Conservation (phyloP, 2,888 invertebrate species). For the Poecilus cupreus region DNA sequence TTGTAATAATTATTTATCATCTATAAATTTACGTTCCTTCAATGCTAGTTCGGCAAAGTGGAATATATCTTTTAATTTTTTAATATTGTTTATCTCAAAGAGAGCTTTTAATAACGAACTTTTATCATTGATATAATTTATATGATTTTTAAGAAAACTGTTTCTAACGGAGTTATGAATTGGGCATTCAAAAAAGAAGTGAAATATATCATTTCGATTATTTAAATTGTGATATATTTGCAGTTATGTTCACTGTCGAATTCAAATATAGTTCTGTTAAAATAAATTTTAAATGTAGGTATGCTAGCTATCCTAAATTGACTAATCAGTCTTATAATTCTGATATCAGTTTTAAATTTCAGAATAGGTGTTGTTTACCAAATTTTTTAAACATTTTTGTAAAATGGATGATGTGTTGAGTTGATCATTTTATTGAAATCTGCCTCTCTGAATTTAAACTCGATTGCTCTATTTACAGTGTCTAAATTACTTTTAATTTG, state of each 20-base stretch:
- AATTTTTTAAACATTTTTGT: neutral
- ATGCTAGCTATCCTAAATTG: too few relatives aligned
- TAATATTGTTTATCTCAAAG: neutral
- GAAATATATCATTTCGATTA: neutral
- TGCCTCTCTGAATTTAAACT: neutral
- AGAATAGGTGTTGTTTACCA: neutral
- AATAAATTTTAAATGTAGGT: too few relatives aligned
- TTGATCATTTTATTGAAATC: neutral
- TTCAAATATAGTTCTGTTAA: neutral
- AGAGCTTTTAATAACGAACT: neutral
- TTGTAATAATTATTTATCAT: neutral
- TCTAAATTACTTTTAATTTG: neutral
- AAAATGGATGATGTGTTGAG: neutral
- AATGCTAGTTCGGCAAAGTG: neutral
- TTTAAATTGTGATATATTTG: neutral
- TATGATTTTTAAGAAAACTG: neutral
- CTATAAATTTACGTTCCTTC: neutral
- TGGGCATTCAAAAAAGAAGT: neutral
- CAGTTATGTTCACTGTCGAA: neutral
- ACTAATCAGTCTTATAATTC: neutral
- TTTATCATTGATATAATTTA: constrained; percentile 9
- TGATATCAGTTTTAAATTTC: neutral
- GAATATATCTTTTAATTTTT: neutral
- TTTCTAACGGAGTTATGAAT: neutral
- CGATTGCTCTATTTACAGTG: neutral